These are phyloP conservation scores for Trinorchestia longiramus DNA, from an alignment of 1,140 invertebrate genomes.

Conservation along the genomic window DNA sequence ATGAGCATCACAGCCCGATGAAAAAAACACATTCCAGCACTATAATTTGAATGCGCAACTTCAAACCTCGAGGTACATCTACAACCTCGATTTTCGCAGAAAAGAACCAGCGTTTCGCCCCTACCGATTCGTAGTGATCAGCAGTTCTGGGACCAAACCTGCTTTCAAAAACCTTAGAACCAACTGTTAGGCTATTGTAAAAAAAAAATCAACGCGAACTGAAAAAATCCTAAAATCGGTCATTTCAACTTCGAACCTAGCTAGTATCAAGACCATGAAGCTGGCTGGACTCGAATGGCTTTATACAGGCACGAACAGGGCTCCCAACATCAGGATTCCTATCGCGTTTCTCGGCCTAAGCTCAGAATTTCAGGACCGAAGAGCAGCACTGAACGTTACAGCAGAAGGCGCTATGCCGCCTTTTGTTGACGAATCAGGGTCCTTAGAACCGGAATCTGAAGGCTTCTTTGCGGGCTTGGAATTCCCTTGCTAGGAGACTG, in stretches of 20 bases:
- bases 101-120: background rate
- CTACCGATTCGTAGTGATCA: background rate
- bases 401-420: background rate
- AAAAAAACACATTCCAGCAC: too few species aligned
- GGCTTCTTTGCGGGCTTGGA: background rate
- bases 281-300: background rate
- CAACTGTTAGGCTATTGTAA: background rate
- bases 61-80: too few species aligned
- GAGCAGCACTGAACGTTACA: background rate
- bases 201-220: background rate
- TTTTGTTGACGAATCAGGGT: slow-evolving; percentile 18
- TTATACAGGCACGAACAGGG: background rate
- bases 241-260: background rate
- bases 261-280: background rate
- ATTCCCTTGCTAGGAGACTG: background rate
- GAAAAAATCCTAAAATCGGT: background rate
- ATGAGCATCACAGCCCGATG: too few species aligned
- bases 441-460: background rate
- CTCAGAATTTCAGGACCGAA: background rate
- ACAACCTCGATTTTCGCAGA: too few species aligned
- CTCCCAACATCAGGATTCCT: background rate
- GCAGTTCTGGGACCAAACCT: background rate
- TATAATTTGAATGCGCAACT: too few species aligned
- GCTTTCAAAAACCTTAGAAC: background rate
- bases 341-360: background rate